phyloP scores from a whole-genome alignment of 1,140 invertebrate genomes.

The Cherax destructor region DNA sequence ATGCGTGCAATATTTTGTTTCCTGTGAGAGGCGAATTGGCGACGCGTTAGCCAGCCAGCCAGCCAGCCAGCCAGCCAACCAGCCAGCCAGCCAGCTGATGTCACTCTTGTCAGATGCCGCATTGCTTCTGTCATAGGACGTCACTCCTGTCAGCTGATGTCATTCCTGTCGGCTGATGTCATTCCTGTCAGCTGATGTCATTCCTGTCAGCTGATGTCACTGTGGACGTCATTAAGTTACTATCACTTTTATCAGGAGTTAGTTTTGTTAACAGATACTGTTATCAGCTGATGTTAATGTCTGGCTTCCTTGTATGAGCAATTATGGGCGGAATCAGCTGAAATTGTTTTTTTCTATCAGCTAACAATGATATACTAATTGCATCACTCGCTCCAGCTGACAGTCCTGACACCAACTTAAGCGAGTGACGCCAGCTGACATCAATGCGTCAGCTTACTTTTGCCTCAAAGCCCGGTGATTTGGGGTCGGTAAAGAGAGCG shows the following conservation, averaged over 20 bases:
- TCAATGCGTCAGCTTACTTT: not conserved
- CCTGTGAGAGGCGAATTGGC: not conserved
- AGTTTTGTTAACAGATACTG: too few relatives aligned
- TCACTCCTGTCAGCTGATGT: not conserved
- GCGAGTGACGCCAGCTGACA: too few relatives aligned
- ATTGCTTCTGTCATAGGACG: not conserved
- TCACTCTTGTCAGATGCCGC: not conserved
- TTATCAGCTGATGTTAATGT: too few relatives aligned
- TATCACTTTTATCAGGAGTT: not conserved
- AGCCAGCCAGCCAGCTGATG: too few relatives aligned
- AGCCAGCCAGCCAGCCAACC: too few relatives aligned
- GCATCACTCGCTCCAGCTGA: too few relatives aligned
- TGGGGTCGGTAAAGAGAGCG: not conserved
- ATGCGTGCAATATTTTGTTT: slow-evolving; percentile 1
- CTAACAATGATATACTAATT: too few relatives aligned
- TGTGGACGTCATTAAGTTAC: not conserved
- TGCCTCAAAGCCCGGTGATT: slow-evolving; percentile 2
- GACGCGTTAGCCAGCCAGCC: not conserved
- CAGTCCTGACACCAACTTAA: too few relatives aligned
- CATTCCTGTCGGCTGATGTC: not conserved
- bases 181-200: not conserved
- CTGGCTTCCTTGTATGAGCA: too few relatives aligned
- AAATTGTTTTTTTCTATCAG: too few relatives aligned
- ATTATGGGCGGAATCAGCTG: too few relatives aligned
- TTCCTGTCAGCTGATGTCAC: not conserved